Percentiles rank a stretch among this genome's conserved stretches.
Evolutionary conservation across 1,140 invertebrate genomes (phyloP).

Genomic region (Idris sp.): DNA sequence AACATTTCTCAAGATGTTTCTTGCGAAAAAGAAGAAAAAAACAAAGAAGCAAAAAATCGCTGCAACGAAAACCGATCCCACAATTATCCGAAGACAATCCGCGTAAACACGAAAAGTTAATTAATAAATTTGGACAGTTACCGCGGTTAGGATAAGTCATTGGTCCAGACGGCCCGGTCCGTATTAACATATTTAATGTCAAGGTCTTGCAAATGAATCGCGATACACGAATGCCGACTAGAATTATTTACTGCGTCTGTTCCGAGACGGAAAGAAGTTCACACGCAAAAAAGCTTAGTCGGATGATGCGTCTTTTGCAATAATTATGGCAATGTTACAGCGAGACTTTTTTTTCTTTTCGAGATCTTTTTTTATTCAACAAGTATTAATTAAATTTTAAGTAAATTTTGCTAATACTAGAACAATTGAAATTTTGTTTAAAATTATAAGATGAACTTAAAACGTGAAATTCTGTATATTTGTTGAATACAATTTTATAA

Average conservation of each 20-base stretch:
- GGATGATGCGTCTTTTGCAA: slow-evolving; percentile 45
- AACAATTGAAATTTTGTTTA: no score
- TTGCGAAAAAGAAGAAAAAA: slow-evolving; percentile 1
- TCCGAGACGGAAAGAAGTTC: slow-evolving; percentile 56
- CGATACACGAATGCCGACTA: slow-evolving; percentile 62
- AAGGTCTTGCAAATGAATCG: slow-evolving; percentile 68
- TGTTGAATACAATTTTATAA: no score
- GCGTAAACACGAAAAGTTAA: slow-evolving; percentile 60
- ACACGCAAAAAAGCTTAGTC: slow-evolving; percentile 50
- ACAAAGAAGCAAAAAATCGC: slow-evolving; percentile 16
- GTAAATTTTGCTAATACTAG: no score
- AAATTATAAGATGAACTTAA: no score
- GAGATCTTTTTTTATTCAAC: no score
- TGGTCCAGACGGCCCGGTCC: slow-evolving; percentile 58
- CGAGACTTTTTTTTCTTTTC: slow-evolving; percentile 10
- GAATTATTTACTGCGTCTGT: slow-evolving; percentile 59
- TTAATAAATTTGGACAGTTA: slow-evolving; percentile 58
- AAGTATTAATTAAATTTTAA: no score
- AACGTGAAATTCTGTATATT: no score
- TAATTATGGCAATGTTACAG: slow-evolving; percentile 32
- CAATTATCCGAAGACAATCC: slow-evolving; percentile 39
- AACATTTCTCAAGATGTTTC: neutral
- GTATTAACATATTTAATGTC: slow-evolving; percentile 74
- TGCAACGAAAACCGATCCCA: slow-evolving; percentile 18
- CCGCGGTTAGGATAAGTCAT: slow-evolving; percentile 67